Conservation (phyloP, 2,888 invertebrate species). For the Rhodophaea formosa region DNA sequence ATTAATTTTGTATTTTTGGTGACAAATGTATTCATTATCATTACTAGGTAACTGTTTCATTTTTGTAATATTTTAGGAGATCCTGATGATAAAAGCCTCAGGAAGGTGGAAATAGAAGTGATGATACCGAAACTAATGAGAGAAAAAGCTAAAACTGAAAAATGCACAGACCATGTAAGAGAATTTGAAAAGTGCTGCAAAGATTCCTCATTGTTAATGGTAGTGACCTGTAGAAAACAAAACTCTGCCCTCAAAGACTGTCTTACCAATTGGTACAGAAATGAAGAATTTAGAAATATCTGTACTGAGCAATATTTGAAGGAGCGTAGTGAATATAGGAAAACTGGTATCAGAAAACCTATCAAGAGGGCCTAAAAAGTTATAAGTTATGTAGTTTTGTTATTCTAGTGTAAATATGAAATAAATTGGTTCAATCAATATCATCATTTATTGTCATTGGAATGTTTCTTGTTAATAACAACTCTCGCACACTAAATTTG, state of each 20-base stretch:
- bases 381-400: constrained; percentile 24
- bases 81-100: constrained; percentile 89
- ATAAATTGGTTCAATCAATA: constrained; percentile 45
- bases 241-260: constrained; percentile 87
- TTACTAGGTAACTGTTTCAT: not conserved
- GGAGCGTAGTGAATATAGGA: constrained; percentile 90
- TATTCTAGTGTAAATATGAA: constrained; percentile 49
- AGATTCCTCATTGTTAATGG: constrained; percentile 84
- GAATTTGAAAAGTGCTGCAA: constrained; percentile 89
- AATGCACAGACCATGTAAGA: constrained; percentile 87
- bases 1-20: not conserved
- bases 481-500: constrained; percentile 83
- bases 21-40: not conserved
- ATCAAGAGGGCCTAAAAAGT: constrained; percentile 59
- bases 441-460: constrained; percentile 67
- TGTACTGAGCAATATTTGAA: constrained; percentile 91
- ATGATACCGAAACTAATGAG: constrained; percentile 94
- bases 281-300: constrained; percentile 86
- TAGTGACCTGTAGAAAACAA: constrained; percentile 87
- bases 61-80: constrained; percentile 83
- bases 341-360: constrained; percentile 87
- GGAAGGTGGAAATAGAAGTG: constrained; percentile 94
- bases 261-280: constrained; percentile 86
- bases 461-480: constrained; percentile 82
- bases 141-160: constrained; percentile 88